Evolutionary conservation across 2,113 vertebrate species (phyloP).

Genomic region (Podiceps cristatus): DNA sequence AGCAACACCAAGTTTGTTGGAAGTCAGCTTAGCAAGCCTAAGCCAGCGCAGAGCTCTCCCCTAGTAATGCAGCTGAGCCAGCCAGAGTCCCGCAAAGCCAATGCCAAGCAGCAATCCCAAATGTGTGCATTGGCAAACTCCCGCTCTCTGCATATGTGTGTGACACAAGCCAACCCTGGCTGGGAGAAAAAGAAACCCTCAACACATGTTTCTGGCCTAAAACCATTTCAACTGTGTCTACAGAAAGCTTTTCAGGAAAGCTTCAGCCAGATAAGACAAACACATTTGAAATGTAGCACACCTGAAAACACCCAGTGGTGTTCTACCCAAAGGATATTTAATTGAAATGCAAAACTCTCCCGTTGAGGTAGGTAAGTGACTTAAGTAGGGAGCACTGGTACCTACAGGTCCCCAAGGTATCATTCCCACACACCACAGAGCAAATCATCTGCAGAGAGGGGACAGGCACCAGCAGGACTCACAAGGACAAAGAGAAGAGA

Average conservation of each 20-base stretch:
- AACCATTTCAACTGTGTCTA: neutral
- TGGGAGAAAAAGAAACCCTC: neutral
- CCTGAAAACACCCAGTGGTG: neutral
- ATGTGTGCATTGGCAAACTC: neutral
- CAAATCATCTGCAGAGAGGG: neutral
- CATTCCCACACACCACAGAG: neutral
- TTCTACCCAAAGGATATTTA: neutral
- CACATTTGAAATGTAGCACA: neutral
- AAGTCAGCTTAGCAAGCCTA: neutral
- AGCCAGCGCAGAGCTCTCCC: neutral
- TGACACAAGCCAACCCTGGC: neutral
- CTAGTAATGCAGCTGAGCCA: neutral
- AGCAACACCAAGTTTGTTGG: neutral
- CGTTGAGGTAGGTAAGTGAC: neutral
- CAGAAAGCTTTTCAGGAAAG: neutral
- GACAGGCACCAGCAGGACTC: neutral
- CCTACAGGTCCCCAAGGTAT: neutral
- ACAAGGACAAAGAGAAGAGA: neutral
- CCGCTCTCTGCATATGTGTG: rapidly evolving
- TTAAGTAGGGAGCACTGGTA: neutral
- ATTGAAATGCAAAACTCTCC: neutral
- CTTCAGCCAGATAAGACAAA: neutral
- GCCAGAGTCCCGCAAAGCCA: neutral
- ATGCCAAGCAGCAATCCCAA: neutral
- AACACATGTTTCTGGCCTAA: neutral